Evolutionary conservation across 1,140 invertebrate species (phyloP).

Genomic region (Fragariocoptes setiger): DNA sequence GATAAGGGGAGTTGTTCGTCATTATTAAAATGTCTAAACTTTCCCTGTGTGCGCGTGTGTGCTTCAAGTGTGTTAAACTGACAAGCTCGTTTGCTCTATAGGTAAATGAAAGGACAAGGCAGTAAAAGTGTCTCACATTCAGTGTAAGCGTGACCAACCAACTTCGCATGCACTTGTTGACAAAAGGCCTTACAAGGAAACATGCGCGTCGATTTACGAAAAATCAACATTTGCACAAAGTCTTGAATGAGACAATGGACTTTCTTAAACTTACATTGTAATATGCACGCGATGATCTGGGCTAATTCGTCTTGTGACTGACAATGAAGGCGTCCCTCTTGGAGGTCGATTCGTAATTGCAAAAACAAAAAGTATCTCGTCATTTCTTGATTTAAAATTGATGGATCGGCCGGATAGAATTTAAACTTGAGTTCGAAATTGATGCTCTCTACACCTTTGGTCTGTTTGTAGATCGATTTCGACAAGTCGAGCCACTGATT

Average conservation of each 20-base stretch:
- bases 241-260: not conserved
- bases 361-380: constrained; percentile 70
- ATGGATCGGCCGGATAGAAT: constrained; percentile 69
- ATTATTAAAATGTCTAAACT: too few species aligned
- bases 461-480: constrained; percentile 69
- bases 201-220: not conserved
- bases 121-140: too few species aligned
- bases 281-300: constrained; percentile 55
- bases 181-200: not conserved
- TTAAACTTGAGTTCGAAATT: constrained; percentile 62
- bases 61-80: too few species aligned
- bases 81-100: constrained; percentile 1
- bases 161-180: not conserved
- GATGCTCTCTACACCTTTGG: constrained; percentile 30
- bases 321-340: constrained; percentile 73
- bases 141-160: not conserved
- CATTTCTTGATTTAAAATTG: constrained; percentile 47
- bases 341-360: constrained; percentile 66
- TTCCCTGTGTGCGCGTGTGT: too few species aligned
- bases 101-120: not conserved
- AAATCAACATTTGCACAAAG: not conserved
- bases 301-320: constrained; percentile 42
- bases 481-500: constrained; percentile 74
- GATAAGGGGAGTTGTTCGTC: not conserved
- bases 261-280: constrained; percentile 25